Evolutionary conservation across 2,888 invertebrate genomes (phyloP).

Genomic region (Plebejus melissa): DNA sequence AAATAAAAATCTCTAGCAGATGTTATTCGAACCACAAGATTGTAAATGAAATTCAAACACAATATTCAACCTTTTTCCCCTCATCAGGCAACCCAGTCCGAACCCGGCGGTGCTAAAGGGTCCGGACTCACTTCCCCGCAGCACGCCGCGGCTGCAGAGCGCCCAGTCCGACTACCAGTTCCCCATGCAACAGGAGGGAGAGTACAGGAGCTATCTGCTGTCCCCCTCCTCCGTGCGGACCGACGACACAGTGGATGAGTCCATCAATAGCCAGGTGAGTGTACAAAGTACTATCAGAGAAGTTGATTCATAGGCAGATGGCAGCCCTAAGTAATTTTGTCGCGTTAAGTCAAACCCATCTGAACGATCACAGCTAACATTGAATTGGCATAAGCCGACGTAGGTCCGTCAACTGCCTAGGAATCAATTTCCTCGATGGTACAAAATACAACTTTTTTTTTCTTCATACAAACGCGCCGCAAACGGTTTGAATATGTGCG

Average conservation of each 20-base stretch:
- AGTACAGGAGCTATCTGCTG: conserved; percentile 58
- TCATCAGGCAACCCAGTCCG: conserved; percentile 73
- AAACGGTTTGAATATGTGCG: too few relatives aligned
- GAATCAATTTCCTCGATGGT: background rate
- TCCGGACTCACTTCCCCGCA: conserved; percentile 76
- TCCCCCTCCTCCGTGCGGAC: conserved; percentile 62
- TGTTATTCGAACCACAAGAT: too few relatives aligned
- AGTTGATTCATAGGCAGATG: too few relatives aligned
- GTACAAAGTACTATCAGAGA: too few relatives aligned
- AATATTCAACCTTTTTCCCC: conserved; percentile 6
- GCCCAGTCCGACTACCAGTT: conserved; percentile 44
- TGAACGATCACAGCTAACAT: too few relatives aligned
- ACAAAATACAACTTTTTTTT: background rate
- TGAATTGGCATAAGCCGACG: too few relatives aligned
- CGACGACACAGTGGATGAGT: conserved; percentile 70
- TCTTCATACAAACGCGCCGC: background rate
- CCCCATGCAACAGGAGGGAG: conserved; percentile 65
- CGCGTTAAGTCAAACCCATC: too few relatives aligned
- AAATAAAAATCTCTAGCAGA: too few relatives aligned
- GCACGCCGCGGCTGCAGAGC: conserved; percentile 58
- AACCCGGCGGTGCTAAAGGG: conserved; percentile 69
- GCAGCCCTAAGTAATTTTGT: too few relatives aligned
- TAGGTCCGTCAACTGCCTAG: too few relatives aligned
- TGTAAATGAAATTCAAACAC: background rate
- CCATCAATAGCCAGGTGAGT: conserved; percentile 78